Evolutionary conservation across 2,888 invertebrate genomes (phyloP).

Genomic region (Priocnemis perturbator): DNA sequence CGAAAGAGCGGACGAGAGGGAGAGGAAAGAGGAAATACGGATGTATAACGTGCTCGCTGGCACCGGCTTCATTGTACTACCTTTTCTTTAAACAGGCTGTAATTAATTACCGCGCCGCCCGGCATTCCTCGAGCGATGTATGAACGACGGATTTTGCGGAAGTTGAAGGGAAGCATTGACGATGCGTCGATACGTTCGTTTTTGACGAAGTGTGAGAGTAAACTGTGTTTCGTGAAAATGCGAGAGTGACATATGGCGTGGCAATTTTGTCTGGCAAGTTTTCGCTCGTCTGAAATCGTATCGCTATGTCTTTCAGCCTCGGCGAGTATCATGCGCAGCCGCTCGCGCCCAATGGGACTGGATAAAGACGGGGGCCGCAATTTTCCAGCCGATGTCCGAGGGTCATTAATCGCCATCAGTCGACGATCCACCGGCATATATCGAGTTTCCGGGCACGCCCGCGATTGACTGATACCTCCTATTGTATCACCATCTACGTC

Average conservation of each 20-base stretch:
- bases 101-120: slow-evolving; percentile 44
- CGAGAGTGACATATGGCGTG: too few relatives aligned
- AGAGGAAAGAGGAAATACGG: slow-evolving; percentile 19
- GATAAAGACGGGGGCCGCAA: slow-evolving; percentile 27
- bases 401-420: slow-evolving; percentile 56
- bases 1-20: slow-evolving; percentile 14
- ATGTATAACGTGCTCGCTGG: slow-evolving; percentile 54
- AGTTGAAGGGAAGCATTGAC: too few relatives aligned
- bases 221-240: too few relatives aligned
- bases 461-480: slow-evolving; percentile 58
- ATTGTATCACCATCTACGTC: slow-evolving; percentile 52
- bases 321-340: too few relatives aligned
- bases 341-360: too few relatives aligned
- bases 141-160: too few relatives aligned
- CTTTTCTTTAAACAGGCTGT: slow-evolving; percentile 56
- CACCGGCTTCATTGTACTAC: slow-evolving; percentile 43
- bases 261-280: too few relatives aligned
- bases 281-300: too few relatives aligned
- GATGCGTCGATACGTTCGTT: too few relatives aligned
- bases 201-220: too few relatives aligned
- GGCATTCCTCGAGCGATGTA: too few relatives aligned
- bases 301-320: too few relatives aligned
- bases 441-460: slow-evolving; percentile 66
- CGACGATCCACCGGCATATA: slow-evolving; percentile 55
- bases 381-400: slow-evolving; percentile 31